Base-by-base conservation (phyloP, 2,888 invertebrate species). In the Calephelis perditalis region DNA sequence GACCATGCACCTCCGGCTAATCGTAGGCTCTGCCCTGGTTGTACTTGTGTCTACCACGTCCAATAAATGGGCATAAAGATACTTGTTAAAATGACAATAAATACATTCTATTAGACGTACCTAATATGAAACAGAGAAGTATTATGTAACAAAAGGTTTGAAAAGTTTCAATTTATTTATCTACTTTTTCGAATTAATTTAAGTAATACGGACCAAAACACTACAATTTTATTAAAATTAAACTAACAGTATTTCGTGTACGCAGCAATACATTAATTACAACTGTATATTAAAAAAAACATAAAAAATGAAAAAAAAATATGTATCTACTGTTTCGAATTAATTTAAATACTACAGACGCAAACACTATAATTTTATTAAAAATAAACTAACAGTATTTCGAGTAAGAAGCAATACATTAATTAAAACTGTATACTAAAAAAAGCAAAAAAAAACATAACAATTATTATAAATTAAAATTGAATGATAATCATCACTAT, bases 401-500 rank as follows among this genome's bases (percentile, higher is more conserved):
- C 26, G 26, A 10, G 26, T 10, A 49, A 5, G 26, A 9, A 49
- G 10, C 26, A 10, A 15, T 26, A 26, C 26, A 10, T 49, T 47
- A 8, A 49, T 10, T 9, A 26, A 10, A 49, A 26, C 26, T 26
- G 26, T 49, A 47, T 26, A n/a, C 15, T 12, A 12, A n/a, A 49
- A 49, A 15, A 26, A 6, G 9, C 10, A n/a, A n/a, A n/a, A 10
- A 45, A 45, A 11, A 5, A 2, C n/a, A 7, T n/a, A n/a, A 43
- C 43, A 7, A 9, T 9, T 10, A 45, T 45, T 45, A n/a, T 3
- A 52, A 52, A 54, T 54, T 54, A 36, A 54, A 36, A 36, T 36
- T 11, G n/a, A 54, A 54, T 54, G 36, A 54, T 54, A 54, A n/a
- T 35, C 7, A 35, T 54, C 54, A 35, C 35, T 7, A 11, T 54